Evolutionary conservation across 2,888 invertebrate genomes (phyloP).

Genomic region (Epirrhoe alternata): DNA sequence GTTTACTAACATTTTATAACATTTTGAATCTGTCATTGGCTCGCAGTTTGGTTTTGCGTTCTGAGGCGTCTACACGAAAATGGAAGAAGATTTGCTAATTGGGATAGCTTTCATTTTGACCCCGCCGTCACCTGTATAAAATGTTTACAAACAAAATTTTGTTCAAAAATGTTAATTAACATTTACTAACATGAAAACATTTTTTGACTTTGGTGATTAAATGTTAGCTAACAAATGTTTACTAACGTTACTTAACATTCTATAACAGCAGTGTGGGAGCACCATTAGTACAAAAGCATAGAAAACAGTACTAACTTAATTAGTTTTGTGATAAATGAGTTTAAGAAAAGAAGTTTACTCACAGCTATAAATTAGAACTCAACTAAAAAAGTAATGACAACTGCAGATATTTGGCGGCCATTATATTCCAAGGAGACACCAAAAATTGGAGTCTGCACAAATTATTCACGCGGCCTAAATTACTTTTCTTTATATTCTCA

Average conservation of each 20-base stretch:
- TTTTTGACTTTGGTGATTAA: no score
- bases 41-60: slow-evolving; percentile 42
- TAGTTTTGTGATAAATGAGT: background rate
- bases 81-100: slow-evolving; percentile 44
- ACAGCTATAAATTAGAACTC: background rate
- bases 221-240: no score
- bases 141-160: no score
- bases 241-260: no score
- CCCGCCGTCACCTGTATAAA: no score
- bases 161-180: no score
- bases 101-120: slow-evolving; percentile 45
- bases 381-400: slow-evolving; percentile 3
- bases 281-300: no score
- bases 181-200: no score
- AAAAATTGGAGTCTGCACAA: slow-evolving; percentile 9
- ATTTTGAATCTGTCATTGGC: slow-evolving; percentile 32
- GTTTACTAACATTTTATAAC: slow-evolving; percentile 39
- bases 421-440: slow-evolving; percentile 13
- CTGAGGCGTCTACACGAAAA: slow-evolving; percentile 45
- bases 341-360: background rate
- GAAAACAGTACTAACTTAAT: no score
- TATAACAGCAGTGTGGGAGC: no score
- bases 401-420: slow-evolving; percentile 17
- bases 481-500: slow-evolving; percentile 21
- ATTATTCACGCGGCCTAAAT: slow-evolving; percentile 16